phyloP scores from a whole-genome alignment of 2,797 vertebrate genomes.

The Tarsius wallacei region DNA sequence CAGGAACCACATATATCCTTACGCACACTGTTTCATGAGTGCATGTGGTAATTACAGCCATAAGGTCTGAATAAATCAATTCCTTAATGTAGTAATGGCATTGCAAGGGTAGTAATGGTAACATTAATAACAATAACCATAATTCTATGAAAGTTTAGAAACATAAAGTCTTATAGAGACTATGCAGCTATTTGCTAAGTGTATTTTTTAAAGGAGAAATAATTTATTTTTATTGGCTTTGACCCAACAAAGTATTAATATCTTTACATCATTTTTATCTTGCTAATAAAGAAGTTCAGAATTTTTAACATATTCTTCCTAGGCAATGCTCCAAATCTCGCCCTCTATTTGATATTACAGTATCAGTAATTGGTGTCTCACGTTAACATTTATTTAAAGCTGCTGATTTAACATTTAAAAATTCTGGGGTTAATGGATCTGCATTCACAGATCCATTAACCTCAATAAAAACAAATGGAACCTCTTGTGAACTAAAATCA shows the following conservation, averaged over 20 bases:
- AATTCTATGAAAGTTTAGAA: conserved; percentile 74
- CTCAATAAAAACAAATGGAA: conserved; percentile 94
- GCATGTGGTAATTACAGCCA: conserved; percentile 71
- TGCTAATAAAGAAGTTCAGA: conserved; percentile 88
- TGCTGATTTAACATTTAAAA: conserved; percentile 94
- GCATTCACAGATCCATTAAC: conserved; percentile 92
- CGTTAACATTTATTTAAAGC: conserved; percentile 93
- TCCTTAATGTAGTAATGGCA: conserved; percentile 67
- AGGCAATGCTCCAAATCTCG: conserved; percentile 89
- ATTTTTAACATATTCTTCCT: conserved; percentile 89
- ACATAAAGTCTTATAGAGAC: conserved; percentile 78
- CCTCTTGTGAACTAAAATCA: conserved; percentile 93
- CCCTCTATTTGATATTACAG: conserved; percentile 91
- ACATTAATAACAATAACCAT: conserved; percentile 81
- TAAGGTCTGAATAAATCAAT: conserved; percentile 80
- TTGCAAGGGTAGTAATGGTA: conserved; percentile 72
- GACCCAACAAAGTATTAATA: conserved; percentile 81
- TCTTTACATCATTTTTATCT: conserved; percentile 82
- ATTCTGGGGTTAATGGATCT: conserved; percentile 93
- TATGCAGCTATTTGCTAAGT: conserved; percentile 79
- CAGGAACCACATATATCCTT: not conserved
- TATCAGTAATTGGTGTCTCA: conserved; percentile 92
- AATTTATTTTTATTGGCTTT: conserved; percentile 82
- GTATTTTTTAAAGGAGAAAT: conserved; percentile 79
- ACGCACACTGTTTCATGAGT: conserved; percentile 52